Evolutionary conservation across 2,888 invertebrate genomes (phyloP).

Genomic region (Apamea sordens): DNA sequence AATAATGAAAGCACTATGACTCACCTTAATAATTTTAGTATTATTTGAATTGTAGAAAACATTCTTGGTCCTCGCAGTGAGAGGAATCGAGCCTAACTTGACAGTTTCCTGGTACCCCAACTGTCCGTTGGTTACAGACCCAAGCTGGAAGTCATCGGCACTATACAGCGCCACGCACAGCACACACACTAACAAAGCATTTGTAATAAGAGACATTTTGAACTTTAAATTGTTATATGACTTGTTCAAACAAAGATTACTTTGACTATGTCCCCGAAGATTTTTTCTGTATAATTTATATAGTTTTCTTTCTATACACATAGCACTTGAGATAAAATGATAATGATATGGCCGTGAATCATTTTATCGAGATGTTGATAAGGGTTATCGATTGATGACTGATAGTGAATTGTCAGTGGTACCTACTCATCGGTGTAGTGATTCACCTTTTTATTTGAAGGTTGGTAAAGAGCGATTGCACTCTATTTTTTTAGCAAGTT

Average conservation of each 20-base stretch:
- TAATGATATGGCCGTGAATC: slow-evolving; percentile 30
- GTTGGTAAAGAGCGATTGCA: no score
- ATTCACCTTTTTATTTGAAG: slow-evolving; percentile 36
- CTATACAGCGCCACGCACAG: slow-evolving; percentile 55
- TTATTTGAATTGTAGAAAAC: slow-evolving; percentile 81
- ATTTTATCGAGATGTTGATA: slow-evolving; percentile 39
- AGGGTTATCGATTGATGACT: slow-evolving; percentile 35
- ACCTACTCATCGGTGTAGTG: neutral
- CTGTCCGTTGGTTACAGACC: slow-evolving; percentile 72
- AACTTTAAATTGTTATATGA: neutral
- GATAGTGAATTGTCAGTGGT: neutral
- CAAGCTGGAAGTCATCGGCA: slow-evolving; percentile 76
- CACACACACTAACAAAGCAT: slow-evolving; percentile 33
- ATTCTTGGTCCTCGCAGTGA: slow-evolving; percentile 79
- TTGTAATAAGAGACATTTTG: slow-evolving; percentile 47
- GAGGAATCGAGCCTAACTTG: slow-evolving; percentile 76
- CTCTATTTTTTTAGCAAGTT: neutral
- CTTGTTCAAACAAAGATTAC: neutral
- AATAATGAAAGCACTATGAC: slow-evolving; percentile 14
- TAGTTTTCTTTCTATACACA: slow-evolving; percentile 6
- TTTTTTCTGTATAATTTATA: slow-evolving; percentile 42
- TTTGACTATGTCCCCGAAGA: slow-evolving; percentile 4
- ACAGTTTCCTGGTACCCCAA: slow-evolving; percentile 79
- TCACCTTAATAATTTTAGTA: slow-evolving; percentile 79
- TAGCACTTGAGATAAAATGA: slow-evolving; percentile 50